Evolutionary conservation across 2,888 invertebrate genomes (phyloP), one percentile per base, ranked within the genome.

Genomic region (Trichacis sp.): DNA sequence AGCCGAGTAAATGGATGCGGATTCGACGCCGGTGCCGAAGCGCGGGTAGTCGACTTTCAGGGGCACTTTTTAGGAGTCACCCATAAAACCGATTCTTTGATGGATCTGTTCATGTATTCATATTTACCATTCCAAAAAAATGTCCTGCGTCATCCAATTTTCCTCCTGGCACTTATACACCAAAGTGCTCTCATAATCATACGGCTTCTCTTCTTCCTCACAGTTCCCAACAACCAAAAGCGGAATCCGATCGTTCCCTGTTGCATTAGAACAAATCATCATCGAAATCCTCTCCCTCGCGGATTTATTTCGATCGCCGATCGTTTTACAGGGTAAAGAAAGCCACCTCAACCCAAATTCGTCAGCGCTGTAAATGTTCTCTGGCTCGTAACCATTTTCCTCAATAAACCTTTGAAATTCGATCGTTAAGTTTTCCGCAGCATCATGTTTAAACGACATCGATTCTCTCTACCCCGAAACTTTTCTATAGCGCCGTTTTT

Each of bases 321-420:
- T 8, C 1, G 67, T 64, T 69, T 70, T 65, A 20, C 48, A 43
- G 2, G 71, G 72, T 43, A 74, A 33, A 29, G 51, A 17, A 55
- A 60, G 70, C 70, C 71, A 71, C 12, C 63, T 52, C 8, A 71
- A 24, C 5, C 69, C 68, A 2, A 68, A 70, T 40, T 69, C 70
- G 40, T 73, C 65, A 1, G 65, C 67, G 29, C 73, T 72, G 49
- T 73, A 73, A 3, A 74, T 48, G 19, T 61, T 63, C 33, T 74
- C 58, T 5, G 36, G 38, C 18, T 45, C 42, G 19, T 42, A 51
- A 8, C 49, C 51, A 2, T 52, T 45, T 17, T 45, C 46, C 1
- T 38, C 46, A 20, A 33, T 42, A 9, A 51, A 45, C 12, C 20
- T 45, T 2, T 45, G 20, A 19, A 45, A 45, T 18, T 45, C 48